Percentiles rank a stretch among this genome's conserved stretches.
Evolutionary conservation across 2,888 invertebrate genomes (phyloP).

Genomic region (Lathronympha strigana): DNA sequence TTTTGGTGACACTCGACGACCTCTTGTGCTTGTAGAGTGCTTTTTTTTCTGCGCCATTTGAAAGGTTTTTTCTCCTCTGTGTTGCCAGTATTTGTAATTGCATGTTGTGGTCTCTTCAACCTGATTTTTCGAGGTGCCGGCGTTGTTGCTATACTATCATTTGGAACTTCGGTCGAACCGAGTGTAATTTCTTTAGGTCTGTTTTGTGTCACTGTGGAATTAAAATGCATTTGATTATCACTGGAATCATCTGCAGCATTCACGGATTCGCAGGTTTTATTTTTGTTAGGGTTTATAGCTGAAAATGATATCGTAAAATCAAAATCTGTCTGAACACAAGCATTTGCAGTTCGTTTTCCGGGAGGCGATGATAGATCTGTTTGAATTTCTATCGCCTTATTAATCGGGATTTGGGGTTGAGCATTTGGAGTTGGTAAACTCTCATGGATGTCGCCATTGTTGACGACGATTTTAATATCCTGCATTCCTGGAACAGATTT

Average conservation of each 20-base stretch:
- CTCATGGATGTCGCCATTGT: conserved; percentile 3
- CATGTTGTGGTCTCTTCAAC: conserved; percentile 12
- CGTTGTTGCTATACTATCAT: conserved; percentile 46
- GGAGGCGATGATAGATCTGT: conserved; percentile 9
- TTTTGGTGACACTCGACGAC: neutral
- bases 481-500: neutral
- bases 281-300: neutral
- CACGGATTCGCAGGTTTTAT: neutral
- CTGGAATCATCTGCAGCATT: conserved; percentile 47
- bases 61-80: conserved; percentile 40
- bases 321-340: conserved; percentile 55
- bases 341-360: conserved; percentile 49
- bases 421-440: neutral
- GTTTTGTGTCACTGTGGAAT: neutral
- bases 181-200: neutral
- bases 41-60: conserved; percentile 57
- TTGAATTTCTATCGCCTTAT: conserved; percentile 19
- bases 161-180: neutral
- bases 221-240: conserved; percentile 51
- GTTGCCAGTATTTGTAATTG: neutral
- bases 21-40: neutral
- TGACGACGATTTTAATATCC: conserved; percentile 10
- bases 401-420: neutral
- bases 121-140: conserved; percentile 17
- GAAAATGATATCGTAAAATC: neutral